phyloP scores from a whole-genome alignment of 2,888 invertebrate species.

The Thymelicus lineola region DNA sequence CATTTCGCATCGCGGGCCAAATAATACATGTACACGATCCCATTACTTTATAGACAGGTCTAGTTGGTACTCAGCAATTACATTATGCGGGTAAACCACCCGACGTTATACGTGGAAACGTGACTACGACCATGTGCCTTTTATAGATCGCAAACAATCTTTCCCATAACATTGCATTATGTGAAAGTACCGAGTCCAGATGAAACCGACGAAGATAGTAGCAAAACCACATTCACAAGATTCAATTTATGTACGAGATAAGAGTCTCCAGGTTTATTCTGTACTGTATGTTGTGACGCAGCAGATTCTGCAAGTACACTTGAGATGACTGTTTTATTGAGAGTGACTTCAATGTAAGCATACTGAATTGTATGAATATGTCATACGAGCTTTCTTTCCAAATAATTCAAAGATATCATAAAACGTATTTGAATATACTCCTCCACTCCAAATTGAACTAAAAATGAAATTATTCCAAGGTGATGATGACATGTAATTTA shows the following conservation, averaged over 20 bases:
- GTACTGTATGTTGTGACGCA: not conserved
- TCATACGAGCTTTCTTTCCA: too few relatives aligned
- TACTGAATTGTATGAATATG: not conserved
- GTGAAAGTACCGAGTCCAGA: constrained; percentile 29
- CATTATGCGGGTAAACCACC: constrained; percentile 25
- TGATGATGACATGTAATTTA: too few relatives aligned
- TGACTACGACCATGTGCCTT: constrained; percentile 22
- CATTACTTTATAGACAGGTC: constrained; percentile 18
- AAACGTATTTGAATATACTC: too few relatives aligned
- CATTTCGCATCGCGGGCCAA: constrained; percentile 14
- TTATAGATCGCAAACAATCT: constrained; percentile 31
- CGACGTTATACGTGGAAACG: constrained; percentile 23
- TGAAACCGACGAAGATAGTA: constrained; percentile 14
- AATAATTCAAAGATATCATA: too few relatives aligned
- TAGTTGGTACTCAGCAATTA: constrained; percentile 21
- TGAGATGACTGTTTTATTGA: not conserved
- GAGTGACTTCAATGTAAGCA: not conserved
- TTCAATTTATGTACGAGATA: constrained; percentile 22
- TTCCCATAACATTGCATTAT: constrained; percentile 34
- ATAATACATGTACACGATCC: not conserved
- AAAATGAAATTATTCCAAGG: too few relatives aligned
- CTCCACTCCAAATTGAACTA: too few relatives aligned
- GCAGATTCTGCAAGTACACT: not conserved
- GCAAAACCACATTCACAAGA: constrained; percentile 15
- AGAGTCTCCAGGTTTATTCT: not conserved